Conservation (phyloP, 1,140 invertebrate genomes). For the Nephila pilipes region DNA sequence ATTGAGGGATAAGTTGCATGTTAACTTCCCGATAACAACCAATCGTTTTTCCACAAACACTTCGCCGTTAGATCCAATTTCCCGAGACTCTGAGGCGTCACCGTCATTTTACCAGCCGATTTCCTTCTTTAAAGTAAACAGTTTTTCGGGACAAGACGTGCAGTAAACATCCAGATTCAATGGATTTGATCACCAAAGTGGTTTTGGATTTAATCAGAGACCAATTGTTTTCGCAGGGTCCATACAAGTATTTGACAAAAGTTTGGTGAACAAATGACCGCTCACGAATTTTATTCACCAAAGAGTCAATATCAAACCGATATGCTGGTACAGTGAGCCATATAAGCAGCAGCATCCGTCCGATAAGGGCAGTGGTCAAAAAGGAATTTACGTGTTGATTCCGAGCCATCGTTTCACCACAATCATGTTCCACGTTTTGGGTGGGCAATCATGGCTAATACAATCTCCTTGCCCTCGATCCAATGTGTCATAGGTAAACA, state of each 20-base stretch:
- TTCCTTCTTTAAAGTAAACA: constrained; percentile 37
- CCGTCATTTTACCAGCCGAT: neutral
- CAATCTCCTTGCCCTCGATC: neutral
- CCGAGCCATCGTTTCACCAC: neutral
- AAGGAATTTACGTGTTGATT: neutral
- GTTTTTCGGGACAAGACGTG: constrained; percentile 47
- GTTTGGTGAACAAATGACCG: constrained; percentile 46
- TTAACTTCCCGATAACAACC: constrained; percentile 23
- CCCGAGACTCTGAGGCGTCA: neutral
- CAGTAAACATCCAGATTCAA: too few species aligned
- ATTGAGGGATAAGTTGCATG: constrained; percentile 44
- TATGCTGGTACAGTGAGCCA: neutral
- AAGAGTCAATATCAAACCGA: constrained; percentile 26
- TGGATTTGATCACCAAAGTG: too few species aligned
- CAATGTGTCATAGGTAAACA: too few species aligned
- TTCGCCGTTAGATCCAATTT: too few species aligned
- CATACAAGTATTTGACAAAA: constrained; percentile 58
- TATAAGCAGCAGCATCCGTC: neutral
- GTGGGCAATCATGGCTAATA: neutral
- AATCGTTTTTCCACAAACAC: too few species aligned
- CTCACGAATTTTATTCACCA: constrained; percentile 60
- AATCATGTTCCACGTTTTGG: neutral
- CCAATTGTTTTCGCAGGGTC: neutral
- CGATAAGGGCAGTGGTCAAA: neutral
- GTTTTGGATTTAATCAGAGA: too few species aligned